These are phyloP conservation scores for Potamilus streckersoni DNA, from an alignment of 1,140 invertebrate species.

Conservation along the genomic window DNA sequence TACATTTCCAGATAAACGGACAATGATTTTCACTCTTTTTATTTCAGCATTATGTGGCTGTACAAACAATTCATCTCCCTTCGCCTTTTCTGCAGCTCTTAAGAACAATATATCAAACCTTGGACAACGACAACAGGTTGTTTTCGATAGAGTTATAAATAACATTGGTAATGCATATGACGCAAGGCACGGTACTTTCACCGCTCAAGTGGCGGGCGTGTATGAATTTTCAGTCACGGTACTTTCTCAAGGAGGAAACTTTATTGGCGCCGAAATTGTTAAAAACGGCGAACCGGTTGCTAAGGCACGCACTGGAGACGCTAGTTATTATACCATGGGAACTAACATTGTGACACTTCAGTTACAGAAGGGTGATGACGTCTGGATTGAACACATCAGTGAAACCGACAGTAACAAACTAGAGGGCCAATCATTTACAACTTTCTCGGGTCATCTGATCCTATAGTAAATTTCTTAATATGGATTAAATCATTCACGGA, in stretches of 20 bases:
- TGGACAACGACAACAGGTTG: constrained; percentile 12
- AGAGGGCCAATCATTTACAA: constrained; percentile 11
- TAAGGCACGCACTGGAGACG: constrained; percentile 14
- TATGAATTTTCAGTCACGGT: constrained; percentile 18
- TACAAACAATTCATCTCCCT: not conserved
- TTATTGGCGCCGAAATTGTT: constrained; percentile 13
- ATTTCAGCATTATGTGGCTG: constrained; percentile 21
- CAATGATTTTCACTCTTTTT: not conserved
- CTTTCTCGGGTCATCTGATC: constrained; percentile 18
- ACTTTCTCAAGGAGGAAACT: constrained; percentile 1
- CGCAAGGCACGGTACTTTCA: constrained; percentile 18
- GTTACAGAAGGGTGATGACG: constrained; percentile 15
- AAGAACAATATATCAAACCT: constrained; percentile 9
- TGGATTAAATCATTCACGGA: not conserved
- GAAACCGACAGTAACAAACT: constrained; percentile 18
- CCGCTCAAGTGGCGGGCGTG: constrained; percentile 14
- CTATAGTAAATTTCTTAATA: not conserved
- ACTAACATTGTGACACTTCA: constrained; percentile 20
- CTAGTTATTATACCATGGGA: constrained; percentile 22
- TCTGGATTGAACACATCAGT: constrained; percentile 17
- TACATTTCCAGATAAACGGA: no score
- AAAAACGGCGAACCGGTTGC: constrained; percentile 12
- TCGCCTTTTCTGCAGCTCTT: constrained; percentile 20
- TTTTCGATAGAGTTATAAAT: constrained; percentile 11
- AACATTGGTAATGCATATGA: constrained; percentile 17